Conservation (phyloP, 2,113 vertebrate genomes). For the Neomonachus schauinslandi region DNA sequence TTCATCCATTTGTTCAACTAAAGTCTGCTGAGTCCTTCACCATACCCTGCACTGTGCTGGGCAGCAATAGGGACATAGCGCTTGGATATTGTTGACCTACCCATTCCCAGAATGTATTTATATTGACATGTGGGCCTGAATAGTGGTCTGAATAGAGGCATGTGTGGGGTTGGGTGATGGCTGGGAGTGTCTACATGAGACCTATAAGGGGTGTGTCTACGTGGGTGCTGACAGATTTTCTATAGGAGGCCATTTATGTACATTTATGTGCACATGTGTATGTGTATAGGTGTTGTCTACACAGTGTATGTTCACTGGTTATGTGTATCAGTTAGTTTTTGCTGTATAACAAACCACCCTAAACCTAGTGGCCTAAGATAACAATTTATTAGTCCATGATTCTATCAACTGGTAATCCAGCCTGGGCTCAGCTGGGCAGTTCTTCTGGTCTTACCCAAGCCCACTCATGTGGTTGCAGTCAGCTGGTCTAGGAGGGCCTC, state of each 20-base stretch:
- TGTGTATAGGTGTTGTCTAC: neutral
- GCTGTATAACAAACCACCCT: neutral
- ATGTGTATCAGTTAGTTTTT: neutral
- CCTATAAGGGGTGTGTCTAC: neutral
- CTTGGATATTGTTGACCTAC: neutral
- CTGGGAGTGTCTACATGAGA: neutral
- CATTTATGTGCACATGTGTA: neutral
- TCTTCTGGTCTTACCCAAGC: neutral
- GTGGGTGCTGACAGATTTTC: neutral
- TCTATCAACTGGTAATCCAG: neutral
- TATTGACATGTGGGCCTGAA: neutral
- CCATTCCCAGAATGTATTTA: neutral
- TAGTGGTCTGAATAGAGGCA: neutral
- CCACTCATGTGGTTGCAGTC: neutral
- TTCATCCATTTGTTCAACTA: neutral
- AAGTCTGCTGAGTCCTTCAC: neutral
- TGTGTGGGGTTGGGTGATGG: neutral
- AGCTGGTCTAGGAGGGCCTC: neutral
- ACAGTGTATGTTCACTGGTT: neutral
- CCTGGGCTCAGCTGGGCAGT: neutral
- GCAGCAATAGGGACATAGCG: neutral
- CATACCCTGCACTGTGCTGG: neutral
- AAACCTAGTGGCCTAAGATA: neutral
- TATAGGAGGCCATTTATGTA: neutral
- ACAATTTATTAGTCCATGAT: neutral